These are phyloP conservation scores for Tethea ocularis DNA, from an alignment of 2,888 invertebrate genomes.

Conservation along the genomic window DNA sequence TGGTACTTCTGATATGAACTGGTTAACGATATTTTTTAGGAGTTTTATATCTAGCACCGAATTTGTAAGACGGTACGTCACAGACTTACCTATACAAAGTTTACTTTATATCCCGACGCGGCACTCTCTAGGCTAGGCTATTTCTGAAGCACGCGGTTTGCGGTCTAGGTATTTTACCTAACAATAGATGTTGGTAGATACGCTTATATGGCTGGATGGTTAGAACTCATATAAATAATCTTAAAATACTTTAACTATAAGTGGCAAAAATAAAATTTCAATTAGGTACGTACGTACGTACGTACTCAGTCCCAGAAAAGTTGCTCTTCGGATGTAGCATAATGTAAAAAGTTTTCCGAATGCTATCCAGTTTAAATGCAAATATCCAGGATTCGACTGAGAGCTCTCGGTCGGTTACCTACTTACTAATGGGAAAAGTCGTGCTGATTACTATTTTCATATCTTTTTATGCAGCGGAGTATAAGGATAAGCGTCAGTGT, in stretches of 20 bases:
- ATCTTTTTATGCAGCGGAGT: conserved; percentile 8
- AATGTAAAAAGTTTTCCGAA: conserved; percentile 67
- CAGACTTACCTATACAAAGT: conserved; percentile 34
- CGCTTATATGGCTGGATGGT: conserved; percentile 31
- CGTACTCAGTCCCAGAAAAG: conserved; percentile 34
- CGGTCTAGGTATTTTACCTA: conserved; percentile 60
- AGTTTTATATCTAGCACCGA: conserved; percentile 55
- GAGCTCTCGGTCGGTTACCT: conserved; percentile 28
- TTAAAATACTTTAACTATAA: conserved; percentile 12
- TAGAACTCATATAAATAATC: conserved; percentile 21
- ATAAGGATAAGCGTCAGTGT: neutral
- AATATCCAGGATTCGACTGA: conserved; percentile 49
- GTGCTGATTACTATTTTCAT: conserved; percentile 9
- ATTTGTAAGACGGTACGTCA: conserved; percentile 44
- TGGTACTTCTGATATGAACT: conserved; percentile 22
- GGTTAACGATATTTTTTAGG: conserved; percentile 43
- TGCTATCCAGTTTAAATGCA: conserved; percentile 63
- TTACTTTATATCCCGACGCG: conserved; percentile 49
- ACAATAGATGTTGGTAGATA: conserved; percentile 55
- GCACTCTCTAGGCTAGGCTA: conserved; percentile 51
- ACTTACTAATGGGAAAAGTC: conserved; percentile 18
- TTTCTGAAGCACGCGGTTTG: conserved; percentile 59
- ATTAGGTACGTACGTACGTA: conserved; percentile 33
- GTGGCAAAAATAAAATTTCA: conserved; percentile 44
- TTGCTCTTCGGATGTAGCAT: conserved; percentile 51